Conservation (phyloP, 2,113 vertebrate species). For the Anolis sagrei region DNA sequence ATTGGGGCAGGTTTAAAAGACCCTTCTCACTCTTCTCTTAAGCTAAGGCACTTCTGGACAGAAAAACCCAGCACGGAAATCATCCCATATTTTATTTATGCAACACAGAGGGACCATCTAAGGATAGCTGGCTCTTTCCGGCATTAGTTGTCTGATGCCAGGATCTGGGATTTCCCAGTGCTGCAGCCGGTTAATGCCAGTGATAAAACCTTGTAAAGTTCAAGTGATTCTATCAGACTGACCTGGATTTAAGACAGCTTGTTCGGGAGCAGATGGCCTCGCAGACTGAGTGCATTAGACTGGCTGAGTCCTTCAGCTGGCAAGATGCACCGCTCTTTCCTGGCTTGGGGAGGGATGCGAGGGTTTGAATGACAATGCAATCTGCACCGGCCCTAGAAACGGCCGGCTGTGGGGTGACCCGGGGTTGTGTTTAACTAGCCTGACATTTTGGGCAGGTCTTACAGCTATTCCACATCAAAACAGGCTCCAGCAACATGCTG, state of each 20-base stretch:
- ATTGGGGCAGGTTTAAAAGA: neutral
- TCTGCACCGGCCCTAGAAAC: neutral
- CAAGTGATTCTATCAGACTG: neutral
- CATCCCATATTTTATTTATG: neutral
- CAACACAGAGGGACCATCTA: neutral
- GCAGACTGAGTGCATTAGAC: slow-evolving; percentile 34
- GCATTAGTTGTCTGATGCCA: neutral
- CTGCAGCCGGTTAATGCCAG: rapidly evolving
- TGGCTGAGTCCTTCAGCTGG: slow-evolving; percentile 31
- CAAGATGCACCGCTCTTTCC: neutral
- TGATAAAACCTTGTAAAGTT: neutral
- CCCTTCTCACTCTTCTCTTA: neutral
- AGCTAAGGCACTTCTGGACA: neutral
- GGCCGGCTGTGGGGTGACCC: rapidly evolving
- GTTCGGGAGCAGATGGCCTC: slow-evolving; percentile 44
- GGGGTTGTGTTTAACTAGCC: neutral
- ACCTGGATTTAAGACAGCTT: neutral
- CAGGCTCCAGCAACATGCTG: neutral
- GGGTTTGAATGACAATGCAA: slow-evolving; percentile 26
- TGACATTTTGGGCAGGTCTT: neutral
- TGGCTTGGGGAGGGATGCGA: neutral
- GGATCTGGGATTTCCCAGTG: slow-evolving; percentile 1
- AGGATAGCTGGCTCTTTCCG: slow-evolving; percentile 7
- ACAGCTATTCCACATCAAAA: neutral
- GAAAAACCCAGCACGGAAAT: neutral